phyloP scores from a whole-genome alignment of 2,797 vertebrate species.

The Hippopotamyrus pictus region DNA sequence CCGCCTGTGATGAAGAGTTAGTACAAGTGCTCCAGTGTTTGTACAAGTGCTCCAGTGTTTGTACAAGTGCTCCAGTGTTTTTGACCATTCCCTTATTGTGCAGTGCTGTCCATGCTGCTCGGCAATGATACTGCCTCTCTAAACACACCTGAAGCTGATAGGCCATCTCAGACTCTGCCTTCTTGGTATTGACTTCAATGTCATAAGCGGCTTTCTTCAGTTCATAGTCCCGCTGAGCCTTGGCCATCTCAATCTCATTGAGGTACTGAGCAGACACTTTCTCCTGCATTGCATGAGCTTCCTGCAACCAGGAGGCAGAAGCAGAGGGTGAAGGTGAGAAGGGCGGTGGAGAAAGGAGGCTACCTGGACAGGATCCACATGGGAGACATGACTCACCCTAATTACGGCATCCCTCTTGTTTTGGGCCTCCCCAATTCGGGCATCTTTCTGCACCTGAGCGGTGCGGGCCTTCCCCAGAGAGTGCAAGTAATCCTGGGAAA shows the following conservation, averaged over 20 bases:
- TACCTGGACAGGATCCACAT: not conserved
- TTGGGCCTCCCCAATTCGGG: slow-evolving; percentile 80
- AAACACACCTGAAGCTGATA: slow-evolving; percentile 78
- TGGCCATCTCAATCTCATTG: slow-evolving; percentile 86
- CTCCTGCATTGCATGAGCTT: slow-evolving; percentile 79
- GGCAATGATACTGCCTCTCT: not conserved
- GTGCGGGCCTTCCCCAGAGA: slow-evolving; percentile 83
- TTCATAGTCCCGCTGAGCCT: slow-evolving; percentile 82
- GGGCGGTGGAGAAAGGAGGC: not conserved
- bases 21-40: not conserved
- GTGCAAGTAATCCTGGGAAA: slow-evolving; percentile 77
- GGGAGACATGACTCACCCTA: slow-evolving; percentile 58
- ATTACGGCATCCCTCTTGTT: slow-evolving; percentile 84
- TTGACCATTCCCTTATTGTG: not conserved
- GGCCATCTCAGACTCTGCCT: slow-evolving; percentile 83
- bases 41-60: not conserved
- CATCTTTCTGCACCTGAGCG: slow-evolving; percentile 87
- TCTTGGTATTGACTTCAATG: slow-evolving; percentile 79
- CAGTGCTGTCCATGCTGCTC: not conserved
- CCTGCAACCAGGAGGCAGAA: slow-evolving; percentile 49
- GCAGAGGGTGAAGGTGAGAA: not conserved
- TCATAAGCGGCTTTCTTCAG: slow-evolving; percentile 83
- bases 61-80: not conserved
- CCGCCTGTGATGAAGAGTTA: slow-evolving; percentile 60
- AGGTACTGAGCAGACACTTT: slow-evolving; percentile 81